These are phyloP conservation scores for Cybosia mesomella DNA, from an alignment of 2,888 invertebrate species.

Conservation along the genomic window DNA sequence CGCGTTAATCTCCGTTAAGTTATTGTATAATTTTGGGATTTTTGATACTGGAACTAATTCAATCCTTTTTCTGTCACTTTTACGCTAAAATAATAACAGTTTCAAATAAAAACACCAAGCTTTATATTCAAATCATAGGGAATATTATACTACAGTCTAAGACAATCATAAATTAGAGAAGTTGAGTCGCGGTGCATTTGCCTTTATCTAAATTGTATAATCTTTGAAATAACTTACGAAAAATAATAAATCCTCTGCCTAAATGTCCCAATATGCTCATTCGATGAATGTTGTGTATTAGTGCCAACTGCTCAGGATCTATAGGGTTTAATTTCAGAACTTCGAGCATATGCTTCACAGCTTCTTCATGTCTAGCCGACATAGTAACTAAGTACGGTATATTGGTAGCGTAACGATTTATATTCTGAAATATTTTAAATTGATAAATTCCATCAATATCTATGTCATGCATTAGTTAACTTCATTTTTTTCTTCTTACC, in stretches of 20 bases:
- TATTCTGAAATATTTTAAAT: conserved; percentile 52
- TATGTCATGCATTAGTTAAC: too few species aligned
- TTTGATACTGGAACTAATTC: not conserved
- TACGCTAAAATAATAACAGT: not conserved
- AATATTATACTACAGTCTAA: not conserved
- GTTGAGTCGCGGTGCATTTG: too few species aligned
- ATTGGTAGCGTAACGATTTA: conserved; percentile 56
- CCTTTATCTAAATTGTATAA: not conserved
- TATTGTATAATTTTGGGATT: too few species aligned
- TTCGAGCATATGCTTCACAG: conserved; percentile 56
- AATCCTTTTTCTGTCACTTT: not conserved
- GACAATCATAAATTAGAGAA: not conserved
- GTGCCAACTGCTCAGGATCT: conserved; percentile 66
- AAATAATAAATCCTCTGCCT: conserved; percentile 64
- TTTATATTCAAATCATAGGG: not conserved
- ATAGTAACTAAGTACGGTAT: conserved; percentile 64
- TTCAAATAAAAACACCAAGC: not conserved
- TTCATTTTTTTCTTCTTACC: conserved; percentile 51
- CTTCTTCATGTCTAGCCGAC: conserved; percentile 63
- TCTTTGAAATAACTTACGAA: conserved; percentile 51
- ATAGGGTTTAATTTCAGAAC: conserved; percentile 62
- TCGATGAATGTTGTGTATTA: conserved; percentile 65
- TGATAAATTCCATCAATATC: not conserved
- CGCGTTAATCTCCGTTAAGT: too few species aligned
- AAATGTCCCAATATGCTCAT: conserved; percentile 63